These are phyloP conservation scores for Prunella himalayana DNA, from an alignment of 2,113 vertebrate species.

Conservation along the genomic window DNA sequence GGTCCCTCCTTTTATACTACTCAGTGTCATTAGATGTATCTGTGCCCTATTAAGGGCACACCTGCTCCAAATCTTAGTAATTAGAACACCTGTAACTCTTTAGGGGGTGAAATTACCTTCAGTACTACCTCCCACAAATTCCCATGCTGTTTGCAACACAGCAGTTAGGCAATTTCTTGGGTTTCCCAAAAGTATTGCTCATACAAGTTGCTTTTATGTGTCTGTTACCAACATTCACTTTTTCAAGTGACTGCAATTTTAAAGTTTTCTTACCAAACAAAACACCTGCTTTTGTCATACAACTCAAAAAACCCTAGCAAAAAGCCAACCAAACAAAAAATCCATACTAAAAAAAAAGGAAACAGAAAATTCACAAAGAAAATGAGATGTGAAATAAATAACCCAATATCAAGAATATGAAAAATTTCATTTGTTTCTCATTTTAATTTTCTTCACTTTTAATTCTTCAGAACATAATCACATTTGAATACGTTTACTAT, in stretches of 20 bases:
- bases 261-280: neutral
- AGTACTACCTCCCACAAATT: too few species aligned
- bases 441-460: neutral
- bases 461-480: neutral
- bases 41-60: too few species aligned
- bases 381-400: neutral
- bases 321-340: neutral
- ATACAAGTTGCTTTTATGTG: neutral
- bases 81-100: too few species aligned
- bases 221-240: neutral
- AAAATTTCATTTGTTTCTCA: neutral
- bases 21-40: too few species aligned
- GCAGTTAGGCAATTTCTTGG: neutral
- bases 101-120: too few species aligned
- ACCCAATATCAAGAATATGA: neutral
- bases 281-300: neutral
- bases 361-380: neutral
- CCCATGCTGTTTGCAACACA: neutral
- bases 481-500: neutral
- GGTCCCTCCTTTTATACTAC: too few species aligned
- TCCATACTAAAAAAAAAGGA: neutral
- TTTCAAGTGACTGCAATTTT: neutral
- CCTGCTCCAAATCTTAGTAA: too few species aligned
- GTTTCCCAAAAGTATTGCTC: neutral
- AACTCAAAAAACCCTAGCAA: neutral